Evolutionary conservation across 2,113 vertebrate genomes (phyloP), one percentile per base, ranked within the genome.

Genomic region (Capricornis sumatraensis): DNA sequence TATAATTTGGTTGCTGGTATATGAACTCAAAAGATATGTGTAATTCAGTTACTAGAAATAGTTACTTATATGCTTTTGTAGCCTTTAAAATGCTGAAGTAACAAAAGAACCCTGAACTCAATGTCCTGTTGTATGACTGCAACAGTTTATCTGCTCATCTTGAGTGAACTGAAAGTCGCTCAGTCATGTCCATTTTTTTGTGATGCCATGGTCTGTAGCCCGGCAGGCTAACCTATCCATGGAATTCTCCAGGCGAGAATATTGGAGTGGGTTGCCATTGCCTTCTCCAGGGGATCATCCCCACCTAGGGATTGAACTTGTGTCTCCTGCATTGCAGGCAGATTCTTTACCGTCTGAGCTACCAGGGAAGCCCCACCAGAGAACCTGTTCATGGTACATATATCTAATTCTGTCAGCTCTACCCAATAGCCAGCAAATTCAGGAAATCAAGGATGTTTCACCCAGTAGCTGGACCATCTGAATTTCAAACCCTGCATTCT

Each of bases 141-240:
- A 71, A 50, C n/a, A 81, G 27, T 50, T 57, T 50, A 33, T 62
- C 74, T 43, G 6, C 84, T 84, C 5, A 3, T 71, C 19, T 0
- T 71, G n/a, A 71, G 67, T 40, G 10, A 74, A 23, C n/a, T 23
- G 19, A 13, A 74, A 74, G 19, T 74, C 2, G 0, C 19, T 23
- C 67, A 13, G 19, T 74, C 19, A 0, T 40, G n/a, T 23, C n/a
- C 67, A 23, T 0, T 74, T 74, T n/a, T 74, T 40, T 74, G 67
- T 12, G 67, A 23, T 74, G 19, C 67, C n/a, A 40, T 23, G 67
- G 19, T 40, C 67, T 71, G 19, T 40, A 71, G 67, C 67, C 19
- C 0, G 0, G 19, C 67, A 71, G 67, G 67, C 67, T 71, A 40
- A 40, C 40, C 67, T 40, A 74, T 74, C 67, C n/a, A 40, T 40